phyloP scores from a whole-genome alignment of 2,888 invertebrate species.

The Adelphocoris suturalis region DNA sequence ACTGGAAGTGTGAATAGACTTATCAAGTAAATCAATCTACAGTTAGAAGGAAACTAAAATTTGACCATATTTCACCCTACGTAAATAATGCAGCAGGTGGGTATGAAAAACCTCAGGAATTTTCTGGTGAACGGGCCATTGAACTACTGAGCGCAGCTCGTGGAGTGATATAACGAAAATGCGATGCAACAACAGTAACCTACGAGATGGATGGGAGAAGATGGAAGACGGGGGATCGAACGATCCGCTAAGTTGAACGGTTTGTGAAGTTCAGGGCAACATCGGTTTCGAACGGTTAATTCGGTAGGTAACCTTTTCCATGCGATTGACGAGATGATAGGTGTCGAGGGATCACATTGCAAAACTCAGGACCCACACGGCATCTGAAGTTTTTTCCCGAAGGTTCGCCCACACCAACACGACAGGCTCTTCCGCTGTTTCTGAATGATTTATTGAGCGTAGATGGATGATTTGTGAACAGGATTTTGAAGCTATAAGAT shows the following conservation, averaged over 20 bases:
- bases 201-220: neutral
- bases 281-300: slow-evolving; percentile 19
- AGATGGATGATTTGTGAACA: too few species aligned
- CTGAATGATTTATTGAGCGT: neutral
- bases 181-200: neutral
- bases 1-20: too few species aligned
- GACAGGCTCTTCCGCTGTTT: neutral
- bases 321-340: slow-evolving; percentile 6
- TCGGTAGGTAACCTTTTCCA: slow-evolving; percentile 17
- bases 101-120: too few species aligned
- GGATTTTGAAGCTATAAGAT: too few species aligned
- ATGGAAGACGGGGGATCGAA: neutral
- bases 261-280: slow-evolving; percentile 5
- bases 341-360: neutral
- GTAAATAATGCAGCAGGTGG: too few species aligned
- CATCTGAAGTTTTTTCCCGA: neutral
- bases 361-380: neutral
- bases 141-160: too few species aligned
- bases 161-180: too few species aligned
- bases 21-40: too few species aligned
- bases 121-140: too few species aligned
- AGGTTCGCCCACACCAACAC: neutral
- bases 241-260: slow-evolving; percentile 17
- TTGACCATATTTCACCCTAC: too few species aligned
- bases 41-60: too few species aligned